Evolutionary conservation across 2,888 invertebrate genomes (phyloP).

Genomic region (Corythucha ciliata): DNA sequence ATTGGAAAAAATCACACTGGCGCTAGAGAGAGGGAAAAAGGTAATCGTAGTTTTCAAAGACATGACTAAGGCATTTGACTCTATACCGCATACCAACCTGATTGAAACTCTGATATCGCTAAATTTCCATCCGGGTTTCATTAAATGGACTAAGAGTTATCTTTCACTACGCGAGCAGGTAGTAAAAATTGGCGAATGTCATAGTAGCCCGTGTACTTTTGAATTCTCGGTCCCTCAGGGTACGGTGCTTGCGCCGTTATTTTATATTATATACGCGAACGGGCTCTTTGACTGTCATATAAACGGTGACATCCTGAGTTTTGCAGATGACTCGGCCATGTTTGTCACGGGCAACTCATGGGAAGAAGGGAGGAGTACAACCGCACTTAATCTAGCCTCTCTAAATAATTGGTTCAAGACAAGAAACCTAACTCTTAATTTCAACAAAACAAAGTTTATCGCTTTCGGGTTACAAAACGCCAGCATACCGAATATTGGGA

Average conservation of each 20-base stretch:
- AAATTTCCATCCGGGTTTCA: slow-evolving; percentile 13
- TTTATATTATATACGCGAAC: slow-evolving; percentile 12
- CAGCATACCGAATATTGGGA: not conserved
- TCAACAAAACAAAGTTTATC: slow-evolving; percentile 15
- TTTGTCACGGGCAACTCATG: slow-evolving; percentile 14
- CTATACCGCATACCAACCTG: slow-evolving; percentile 5
- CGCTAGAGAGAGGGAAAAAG: slow-evolving; percentile 8
- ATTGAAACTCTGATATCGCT: not conserved
- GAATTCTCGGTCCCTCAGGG: slow-evolving; percentile 8
- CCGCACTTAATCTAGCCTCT: too few relatives aligned
- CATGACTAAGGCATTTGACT: slow-evolving; percentile 16
- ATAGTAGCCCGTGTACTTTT: slow-evolving; percentile 16
- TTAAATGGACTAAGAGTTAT: slow-evolving; percentile 5
- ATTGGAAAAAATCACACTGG: slow-evolving; percentile 9
- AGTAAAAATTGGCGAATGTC: not conserved
- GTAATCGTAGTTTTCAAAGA: slow-evolving; percentile 16
- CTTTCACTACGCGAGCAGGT: slow-evolving; percentile 1
- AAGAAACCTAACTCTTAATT: slow-evolving; percentile 14
- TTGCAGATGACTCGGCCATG: slow-evolving; percentile 18
- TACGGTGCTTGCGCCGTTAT: slow-evolving; percentile 8
- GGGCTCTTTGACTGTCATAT: slow-evolving; percentile 11
- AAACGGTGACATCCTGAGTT: slow-evolving; percentile 9
- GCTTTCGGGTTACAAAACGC: not conserved
- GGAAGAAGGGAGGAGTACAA: slow-evolving; percentile 6
- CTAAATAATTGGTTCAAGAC: slow-evolving; percentile 3